Evolutionary conservation across 2,888 invertebrate genomes (phyloP), one percentile per base, ranked within the genome.

Genomic region (Andrena bicolor): DNA sequence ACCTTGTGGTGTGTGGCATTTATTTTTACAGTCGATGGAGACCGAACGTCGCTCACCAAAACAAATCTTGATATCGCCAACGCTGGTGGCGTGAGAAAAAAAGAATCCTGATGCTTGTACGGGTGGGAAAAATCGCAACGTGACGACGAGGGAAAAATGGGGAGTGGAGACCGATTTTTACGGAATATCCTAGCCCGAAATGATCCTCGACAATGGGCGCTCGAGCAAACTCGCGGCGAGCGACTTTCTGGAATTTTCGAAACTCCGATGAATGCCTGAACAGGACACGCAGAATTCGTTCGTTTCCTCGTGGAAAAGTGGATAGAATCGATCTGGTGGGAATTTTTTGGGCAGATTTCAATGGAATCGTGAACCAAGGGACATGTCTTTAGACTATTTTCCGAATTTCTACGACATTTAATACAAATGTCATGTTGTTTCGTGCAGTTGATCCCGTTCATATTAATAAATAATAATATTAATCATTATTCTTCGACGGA

Each of bases 11-110:
- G 53, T 60, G 20, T 53, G 20, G 72, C 35, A 70, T 82, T 69
- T 82, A 80, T 76, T 86, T 76, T 83, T 61, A 70, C 28, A 77
- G 51, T 41, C 80, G 71, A 83, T 66, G 71, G 61, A 77, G 63
- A 58, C 61, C 60, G 51, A 65, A 51, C 77, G 71, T 76, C 75
- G 64, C 71, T 76, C 70, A 35, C 61, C 72, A 58, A 77, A 80
- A 84, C 81, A 80, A 77, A 86, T 86, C 81, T 80, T 68, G 69
- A 76, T 71, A 63, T 60, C 65, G 41, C 41, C 16, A 53, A 26
- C 61, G 30, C 41, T 32, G 26, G 53, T 32, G 23, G 30, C 2
- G 23, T 28, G 20, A 23, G 28, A 13, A 73, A 65, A 65, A 83
- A 68, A 75, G 16, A n/a, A 61, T 69, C 23, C 49, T 10, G 75